Evolutionary conservation across 2,113 vertebrate genomes (phyloP).

Genomic region (Daboia siamensis): DNA sequence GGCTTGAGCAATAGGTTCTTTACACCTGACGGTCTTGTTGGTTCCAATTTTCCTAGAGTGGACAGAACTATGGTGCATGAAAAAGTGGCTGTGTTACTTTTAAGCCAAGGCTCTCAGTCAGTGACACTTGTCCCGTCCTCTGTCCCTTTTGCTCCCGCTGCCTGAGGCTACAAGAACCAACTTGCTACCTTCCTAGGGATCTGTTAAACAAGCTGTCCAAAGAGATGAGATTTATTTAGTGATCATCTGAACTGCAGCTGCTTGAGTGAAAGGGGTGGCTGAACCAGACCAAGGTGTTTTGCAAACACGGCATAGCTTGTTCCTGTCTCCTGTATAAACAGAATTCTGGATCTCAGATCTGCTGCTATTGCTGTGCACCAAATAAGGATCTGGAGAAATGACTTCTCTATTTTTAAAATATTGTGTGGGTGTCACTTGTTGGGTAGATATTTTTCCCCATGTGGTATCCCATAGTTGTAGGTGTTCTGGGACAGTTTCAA

Average conservation of each 20-base stretch:
- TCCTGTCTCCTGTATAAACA: conserved; percentile 59
- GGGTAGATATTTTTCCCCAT: conserved; percentile 1
- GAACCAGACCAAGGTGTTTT: conserved; percentile 51
- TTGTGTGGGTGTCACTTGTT: conserved; percentile 44
- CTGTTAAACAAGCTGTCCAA: conserved; percentile 56
- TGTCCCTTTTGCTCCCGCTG: conserved; percentile 14
- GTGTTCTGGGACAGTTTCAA: background rate
- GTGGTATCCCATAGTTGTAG: conserved; percentile 11
- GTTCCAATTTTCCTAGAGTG: background rate
- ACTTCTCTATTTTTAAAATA: conserved; percentile 56
- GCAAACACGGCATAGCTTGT: conserved; percentile 48
- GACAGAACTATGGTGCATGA: background rate
- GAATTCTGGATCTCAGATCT: conserved; percentile 33
- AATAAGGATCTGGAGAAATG: conserved; percentile 61
- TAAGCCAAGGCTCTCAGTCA: background rate
- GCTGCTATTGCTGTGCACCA: conserved; percentile 47
- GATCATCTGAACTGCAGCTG: conserved; percentile 53
- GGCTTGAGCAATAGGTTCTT: background rate
- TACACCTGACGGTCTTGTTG: background rate
- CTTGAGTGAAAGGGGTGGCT: conserved; percentile 44
- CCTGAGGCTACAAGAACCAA: conserved; percentile 32
- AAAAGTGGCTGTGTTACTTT: background rate
- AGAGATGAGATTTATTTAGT: conserved; percentile 57
- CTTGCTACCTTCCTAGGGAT: conserved; percentile 33
- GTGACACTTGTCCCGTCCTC: background rate